Evolutionary conservation across 2,113 vertebrate genomes (phyloP).

Genomic region (Chlamydotis undulata): DNA sequence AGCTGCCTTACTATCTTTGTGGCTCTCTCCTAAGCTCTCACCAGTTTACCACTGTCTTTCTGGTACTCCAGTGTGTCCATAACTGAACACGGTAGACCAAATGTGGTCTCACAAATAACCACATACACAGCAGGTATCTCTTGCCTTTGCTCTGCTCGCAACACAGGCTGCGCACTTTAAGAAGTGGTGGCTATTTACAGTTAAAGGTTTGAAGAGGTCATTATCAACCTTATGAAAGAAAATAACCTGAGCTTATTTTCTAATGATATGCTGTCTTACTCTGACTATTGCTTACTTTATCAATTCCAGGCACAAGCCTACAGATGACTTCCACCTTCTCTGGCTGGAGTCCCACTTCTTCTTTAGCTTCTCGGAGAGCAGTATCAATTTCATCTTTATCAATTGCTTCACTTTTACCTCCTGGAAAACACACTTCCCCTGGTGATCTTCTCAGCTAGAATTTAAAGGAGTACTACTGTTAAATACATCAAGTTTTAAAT

Average conservation of each 20-base stretch:
- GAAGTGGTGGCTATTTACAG: fast-evolving
- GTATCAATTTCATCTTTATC: conserved; percentile 86
- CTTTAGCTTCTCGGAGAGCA: conserved; percentile 88
- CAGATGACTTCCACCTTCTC: conserved; percentile 85
- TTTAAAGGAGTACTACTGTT: background rate
- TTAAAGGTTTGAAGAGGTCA: background rate
- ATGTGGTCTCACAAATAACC: background rate
- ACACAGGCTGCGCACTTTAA: fast-evolving
- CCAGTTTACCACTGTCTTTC: background rate
- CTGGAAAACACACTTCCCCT: conserved; percentile 93
- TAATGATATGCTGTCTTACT: background rate
- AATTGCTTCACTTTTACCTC: conserved; percentile 83
- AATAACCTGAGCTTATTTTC: background rate
- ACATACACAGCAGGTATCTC: background rate
- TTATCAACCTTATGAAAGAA: background rate
- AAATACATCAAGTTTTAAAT: background rate
- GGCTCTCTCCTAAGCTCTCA: background rate
- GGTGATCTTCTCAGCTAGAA: conserved; percentile 83
- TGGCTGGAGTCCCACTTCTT: conserved; percentile 88
- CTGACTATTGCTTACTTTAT: conserved; percentile 72
- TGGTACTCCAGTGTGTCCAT: background rate
- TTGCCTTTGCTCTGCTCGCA: background rate
- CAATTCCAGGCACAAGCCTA: conserved; percentile 78
- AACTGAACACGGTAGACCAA: background rate
- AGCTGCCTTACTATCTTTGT: fast-evolving